These are phyloP conservation scores for Aurelia aurita DNA, from an alignment of 30 jellyfish, hydroid and myxozoan genomes.

Conservation along the genomic window DNA sequence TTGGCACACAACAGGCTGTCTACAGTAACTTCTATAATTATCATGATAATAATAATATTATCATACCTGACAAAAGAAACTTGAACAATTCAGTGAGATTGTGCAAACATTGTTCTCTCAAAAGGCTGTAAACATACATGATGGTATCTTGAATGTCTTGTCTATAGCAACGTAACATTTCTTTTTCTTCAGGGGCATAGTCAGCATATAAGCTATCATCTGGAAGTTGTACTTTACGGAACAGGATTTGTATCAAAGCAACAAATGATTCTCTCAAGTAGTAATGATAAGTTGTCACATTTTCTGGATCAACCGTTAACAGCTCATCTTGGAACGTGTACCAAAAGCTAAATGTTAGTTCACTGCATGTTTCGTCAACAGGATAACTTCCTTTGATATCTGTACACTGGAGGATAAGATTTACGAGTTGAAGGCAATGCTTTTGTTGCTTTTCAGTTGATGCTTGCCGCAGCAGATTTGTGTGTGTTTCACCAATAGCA, in stretches of 20 bases:
- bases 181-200: conserved; percentile 79
- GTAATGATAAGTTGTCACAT: conserved; percentile 52
- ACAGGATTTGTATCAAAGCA: conserved; percentile 62
- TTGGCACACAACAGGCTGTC: too few species aligned
- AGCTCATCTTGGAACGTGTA: conserved; percentile 85
- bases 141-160: conserved; percentile 90
- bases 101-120: conserved; percentile 78
- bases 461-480: conserved; percentile 64
- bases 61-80: conserved; percentile 71
- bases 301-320: conserved; percentile 47
- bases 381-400: conserved; percentile 78
- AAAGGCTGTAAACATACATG: conserved; percentile 67
- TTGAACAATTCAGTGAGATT: conserved; percentile 59
- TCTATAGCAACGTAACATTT: conserved; percentile 82
- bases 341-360: conserved; percentile 89
- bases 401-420: conserved; percentile 65
- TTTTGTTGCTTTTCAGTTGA: conserved; percentile 63
- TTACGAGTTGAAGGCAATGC: conserved; percentile 55
- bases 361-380: conserved; percentile 87
- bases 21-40: too few species aligned
- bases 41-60: background rate
- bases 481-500: conserved; percentile 82
- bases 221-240: conserved; percentile 75
- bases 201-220: conserved; percentile 42
- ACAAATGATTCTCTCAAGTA: conserved; percentile 68